Percentiles rank a stretch among this genome's conserved stretches.
Conservation (phyloP, 2,797 vertebrate species). For the Gymnothorax javanicus region DNA sequence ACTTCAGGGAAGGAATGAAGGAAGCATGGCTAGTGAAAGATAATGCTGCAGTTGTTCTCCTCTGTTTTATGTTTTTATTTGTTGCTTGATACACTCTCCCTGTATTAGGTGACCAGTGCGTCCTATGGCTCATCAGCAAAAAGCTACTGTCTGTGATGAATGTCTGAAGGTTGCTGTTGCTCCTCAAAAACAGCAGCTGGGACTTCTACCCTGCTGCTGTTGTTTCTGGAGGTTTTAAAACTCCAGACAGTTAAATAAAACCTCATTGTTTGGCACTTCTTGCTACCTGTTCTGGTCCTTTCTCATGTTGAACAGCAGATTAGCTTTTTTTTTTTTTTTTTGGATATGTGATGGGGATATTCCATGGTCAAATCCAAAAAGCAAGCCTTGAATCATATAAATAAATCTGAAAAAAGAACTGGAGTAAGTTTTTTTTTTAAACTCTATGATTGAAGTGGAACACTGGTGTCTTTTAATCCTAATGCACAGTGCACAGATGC, state of each 20-base stretch:
- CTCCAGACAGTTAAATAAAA: background rate
- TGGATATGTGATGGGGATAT: background rate
- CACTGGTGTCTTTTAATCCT: slow-evolving; percentile 48
- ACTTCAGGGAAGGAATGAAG: background rate
- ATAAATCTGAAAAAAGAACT: slow-evolving; percentile 46
- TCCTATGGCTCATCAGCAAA: background rate
- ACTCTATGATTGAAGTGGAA: slow-evolving; percentile 7
- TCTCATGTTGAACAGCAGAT: background rate
- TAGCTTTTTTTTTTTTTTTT: background rate
- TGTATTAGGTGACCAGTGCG: background rate
- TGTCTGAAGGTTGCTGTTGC: background rate
- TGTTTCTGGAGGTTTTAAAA: background rate
- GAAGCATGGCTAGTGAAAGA: background rate
- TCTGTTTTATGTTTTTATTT: background rate
- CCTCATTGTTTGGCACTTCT: background rate
- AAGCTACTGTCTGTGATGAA: background rate
- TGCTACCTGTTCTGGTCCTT: background rate
- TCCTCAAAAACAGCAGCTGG: background rate
- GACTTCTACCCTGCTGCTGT: background rate
- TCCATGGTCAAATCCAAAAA: slow-evolving; percentile 60
- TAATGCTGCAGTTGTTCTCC: background rate
- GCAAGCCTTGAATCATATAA: slow-evolving; percentile 40
- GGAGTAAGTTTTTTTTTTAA: slow-evolving; percentile 43
- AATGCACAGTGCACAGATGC: slow-evolving; percentile 56
- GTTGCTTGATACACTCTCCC: background rate